Evolutionary conservation across 2,797 vertebrate genomes (phyloP).

Genomic region (Phoxinus dragarum): DNA sequence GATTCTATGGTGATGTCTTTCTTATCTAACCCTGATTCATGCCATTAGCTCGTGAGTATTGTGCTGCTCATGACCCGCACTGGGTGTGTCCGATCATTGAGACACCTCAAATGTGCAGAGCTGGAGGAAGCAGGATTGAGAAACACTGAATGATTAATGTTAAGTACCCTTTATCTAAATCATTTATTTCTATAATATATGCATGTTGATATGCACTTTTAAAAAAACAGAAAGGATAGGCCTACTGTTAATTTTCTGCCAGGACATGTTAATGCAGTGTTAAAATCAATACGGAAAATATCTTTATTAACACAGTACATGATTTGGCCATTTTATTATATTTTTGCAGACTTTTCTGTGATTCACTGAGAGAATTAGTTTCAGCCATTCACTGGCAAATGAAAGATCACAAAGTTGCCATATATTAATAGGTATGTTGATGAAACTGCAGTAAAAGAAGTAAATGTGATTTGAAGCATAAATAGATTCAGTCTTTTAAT

Average conservation of each 20-base stretch:
- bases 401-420: neutral
- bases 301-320: neutral
- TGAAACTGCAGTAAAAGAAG: neutral
- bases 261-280: neutral
- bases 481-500: neutral
- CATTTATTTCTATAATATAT: neutral
- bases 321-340: neutral
- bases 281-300: neutral
- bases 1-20: neutral
- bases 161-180: neutral
- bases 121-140: neutral
- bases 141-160: neutral
- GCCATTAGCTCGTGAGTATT: neutral
- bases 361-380: neutral
- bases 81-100: slow-evolving; percentile 13
- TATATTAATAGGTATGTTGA: neutral
- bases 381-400: too few relatives aligned
- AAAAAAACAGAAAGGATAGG: too few relatives aligned
- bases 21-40: slow-evolving; percentile 11
- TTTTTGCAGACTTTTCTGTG: neutral
- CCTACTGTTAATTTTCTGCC: neutral
- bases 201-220: neutral
- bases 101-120: neutral
- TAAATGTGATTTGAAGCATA: neutral
- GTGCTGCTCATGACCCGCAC: neutral